These are phyloP conservation scores for Jordanella pulchra DNA, from an alignment of 2,797 vertebrate species.

Conservation along the genomic window DNA sequence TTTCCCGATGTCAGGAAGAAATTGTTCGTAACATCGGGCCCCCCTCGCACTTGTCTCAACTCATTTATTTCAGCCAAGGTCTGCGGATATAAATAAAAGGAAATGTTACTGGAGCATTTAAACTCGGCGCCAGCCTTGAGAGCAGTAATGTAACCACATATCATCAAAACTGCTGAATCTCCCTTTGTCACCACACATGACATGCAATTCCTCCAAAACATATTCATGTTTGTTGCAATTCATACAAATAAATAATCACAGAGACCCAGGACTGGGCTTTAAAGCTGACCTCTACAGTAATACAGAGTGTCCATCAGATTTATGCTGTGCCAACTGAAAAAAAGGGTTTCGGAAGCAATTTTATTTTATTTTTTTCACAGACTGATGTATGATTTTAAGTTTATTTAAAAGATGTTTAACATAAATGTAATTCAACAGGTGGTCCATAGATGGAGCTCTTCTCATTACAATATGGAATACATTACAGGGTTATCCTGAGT, in stretches of 20 bases:
- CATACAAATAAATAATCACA: conserved; percentile 79
- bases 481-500: conserved; percentile 55
- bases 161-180: conserved; percentile 86
- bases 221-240: conserved; percentile 77
- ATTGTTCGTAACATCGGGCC: conserved; percentile 78
- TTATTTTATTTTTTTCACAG: conserved; percentile 31
- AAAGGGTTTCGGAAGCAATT: conserved; percentile 27
- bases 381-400: conserved; percentile 11
- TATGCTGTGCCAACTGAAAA: conserved; percentile 46
- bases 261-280: conserved; percentile 50
- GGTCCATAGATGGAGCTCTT: conserved; percentile 86
- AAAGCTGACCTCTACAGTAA: conserved; percentile 60
- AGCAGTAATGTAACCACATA: conserved; percentile 84
- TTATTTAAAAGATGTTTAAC: conserved; percentile 21
- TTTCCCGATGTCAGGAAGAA: conserved; percentile 77
- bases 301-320: conserved; percentile 59
- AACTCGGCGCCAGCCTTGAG: conserved; percentile 82
- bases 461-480: conserved; percentile 82
- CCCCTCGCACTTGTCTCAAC: conserved; percentile 82
- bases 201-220: conserved; percentile 77
- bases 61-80: conserved; percentile 87
- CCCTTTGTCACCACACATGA: conserved; percentile 79
- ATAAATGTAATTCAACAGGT: conserved; percentile 83
- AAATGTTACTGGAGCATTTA: conserved; percentile 85
- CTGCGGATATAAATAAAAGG: conserved; percentile 87